Evolutionary conservation across 2,113 vertebrate species (phyloP).

Genomic region (Tragelaphus imberbis): DNA sequence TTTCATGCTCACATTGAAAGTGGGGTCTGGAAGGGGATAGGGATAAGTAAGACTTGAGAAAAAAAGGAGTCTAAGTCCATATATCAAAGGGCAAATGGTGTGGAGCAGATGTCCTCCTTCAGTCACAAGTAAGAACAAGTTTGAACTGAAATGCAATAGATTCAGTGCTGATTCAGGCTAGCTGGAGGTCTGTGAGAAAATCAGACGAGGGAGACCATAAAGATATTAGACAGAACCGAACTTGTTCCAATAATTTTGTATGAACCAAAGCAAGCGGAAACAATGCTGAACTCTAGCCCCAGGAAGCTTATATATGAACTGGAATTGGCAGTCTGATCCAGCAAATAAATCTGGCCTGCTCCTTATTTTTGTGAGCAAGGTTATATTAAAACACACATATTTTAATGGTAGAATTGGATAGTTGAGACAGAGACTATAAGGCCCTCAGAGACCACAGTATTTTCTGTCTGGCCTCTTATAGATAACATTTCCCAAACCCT

Average conservation of each 20-base stretch:
- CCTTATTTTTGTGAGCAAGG: not conserved
- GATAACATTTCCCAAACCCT: not conserved
- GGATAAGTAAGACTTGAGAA: not conserved
- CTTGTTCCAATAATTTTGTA: not conserved
- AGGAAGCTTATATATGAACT: not conserved
- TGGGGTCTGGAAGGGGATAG: fast-evolving
- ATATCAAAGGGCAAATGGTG: not conserved
- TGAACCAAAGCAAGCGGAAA: not conserved
- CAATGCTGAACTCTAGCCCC: not conserved
- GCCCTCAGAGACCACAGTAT: not conserved
- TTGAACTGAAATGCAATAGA: not conserved
- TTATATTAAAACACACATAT: not conserved
- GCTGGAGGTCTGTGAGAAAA: not conserved
- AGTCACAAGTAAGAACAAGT: not conserved
- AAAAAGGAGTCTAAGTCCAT: not conserved
- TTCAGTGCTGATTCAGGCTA: not conserved
- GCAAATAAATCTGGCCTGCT: not conserved
- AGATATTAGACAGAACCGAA: not conserved
- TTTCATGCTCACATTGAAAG: not conserved
- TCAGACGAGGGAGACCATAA: not conserved
- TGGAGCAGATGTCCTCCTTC: not conserved
- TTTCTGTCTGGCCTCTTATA: not conserved
- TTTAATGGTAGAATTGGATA: not conserved
- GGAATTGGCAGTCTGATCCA: not conserved
- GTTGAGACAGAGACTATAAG: not conserved